Evolutionary conservation across 2,113 vertebrate species (phyloP), one percentile per base, ranked within the genome.

Genomic region (Montifringilla adamsi): DNA sequence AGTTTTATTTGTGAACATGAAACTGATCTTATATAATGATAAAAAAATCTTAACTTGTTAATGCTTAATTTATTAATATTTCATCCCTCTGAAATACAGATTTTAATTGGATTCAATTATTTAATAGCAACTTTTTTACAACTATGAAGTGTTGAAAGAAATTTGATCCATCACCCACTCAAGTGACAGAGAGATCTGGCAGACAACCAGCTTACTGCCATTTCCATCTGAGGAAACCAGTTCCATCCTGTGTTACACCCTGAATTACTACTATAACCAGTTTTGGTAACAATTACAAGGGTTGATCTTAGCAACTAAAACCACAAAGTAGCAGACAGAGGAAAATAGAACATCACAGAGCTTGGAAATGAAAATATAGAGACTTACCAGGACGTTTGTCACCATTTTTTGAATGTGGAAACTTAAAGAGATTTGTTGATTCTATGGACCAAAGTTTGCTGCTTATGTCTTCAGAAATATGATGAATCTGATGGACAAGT

Each of bases 361-460:
- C 11, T 28, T 28, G 15, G 72, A 90, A 73, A 74, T 12, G 8
- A 89, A 79, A 90, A 56, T 9, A 43, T 12, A n/a, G 41, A 49
- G 46, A 53, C 90, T 31, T 98, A 99, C 99, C 98, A 96, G 99
- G 98, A 63, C 98, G 94, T 3, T 97, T 75, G 2, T 96, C 95
- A 17, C 93, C 93, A 19, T 62, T 95, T 86, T 97, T 96, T n/a
- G 96, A 26, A 23, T n/a, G 13, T 1, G 98, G 98, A 84, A 94
- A 98, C 93, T 99, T 99, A 69, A 99, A 98, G 70, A 99, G 98
- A 84, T 99, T 98, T 60, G 98, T 88, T 28, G 97, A 97, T 88
- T 98, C 98, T 9, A 99, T 98, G 26, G 98, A 89, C 2, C 84
- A 68, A 52, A 99, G 97, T 82, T 98, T 98, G 59, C 96, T 95